Conservation (phyloP, 2,797 vertebrate species). For the Pseudopleuronectes americanus region DNA sequence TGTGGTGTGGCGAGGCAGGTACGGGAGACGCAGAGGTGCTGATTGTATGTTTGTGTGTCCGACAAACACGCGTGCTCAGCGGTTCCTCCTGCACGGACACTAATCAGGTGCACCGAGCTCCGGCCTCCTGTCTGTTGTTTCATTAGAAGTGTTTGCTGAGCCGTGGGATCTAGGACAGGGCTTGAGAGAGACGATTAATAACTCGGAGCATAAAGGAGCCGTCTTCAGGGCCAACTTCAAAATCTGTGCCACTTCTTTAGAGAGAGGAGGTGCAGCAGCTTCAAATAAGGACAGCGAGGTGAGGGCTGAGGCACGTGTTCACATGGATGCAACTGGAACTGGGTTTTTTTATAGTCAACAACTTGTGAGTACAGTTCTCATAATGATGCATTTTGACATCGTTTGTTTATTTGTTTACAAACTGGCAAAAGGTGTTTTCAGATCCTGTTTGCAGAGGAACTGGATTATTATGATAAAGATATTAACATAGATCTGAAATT, state of each 20-base stretch:
- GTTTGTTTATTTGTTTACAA: no score
- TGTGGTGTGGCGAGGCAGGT: constrained; percentile 16
- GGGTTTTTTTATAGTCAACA: background rate
- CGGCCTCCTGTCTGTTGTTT: constrained; percentile 74
- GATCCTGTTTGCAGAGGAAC: no score
- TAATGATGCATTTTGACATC: background rate
- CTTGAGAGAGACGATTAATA: constrained; percentile 82
- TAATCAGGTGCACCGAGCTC: constrained; percentile 53
- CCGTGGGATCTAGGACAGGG: constrained; percentile 83
- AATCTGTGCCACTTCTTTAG: constrained; percentile 77
- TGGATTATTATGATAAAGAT: no score
- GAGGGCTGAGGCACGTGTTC: constrained; percentile 26
- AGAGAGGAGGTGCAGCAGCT: constrained; percentile 35
- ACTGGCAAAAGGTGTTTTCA: no score
- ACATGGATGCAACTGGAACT: constrained; percentile 10
- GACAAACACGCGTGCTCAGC: constrained; percentile 24
- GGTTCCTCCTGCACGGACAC: constrained; percentile 41
- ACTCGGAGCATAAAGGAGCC: constrained; percentile 68
- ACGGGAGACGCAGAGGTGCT: constrained; percentile 35
- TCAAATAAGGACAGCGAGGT: constrained; percentile 61
- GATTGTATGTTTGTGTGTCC: constrained; percentile 44
- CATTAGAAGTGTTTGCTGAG: constrained; percentile 77
- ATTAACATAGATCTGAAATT: no score
- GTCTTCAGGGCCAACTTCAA: constrained; percentile 71
- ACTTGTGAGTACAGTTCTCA: background rate